Base-by-base conservation (phyloP, 2,797 vertebrate genomes). In the Dermochelys coriacea region DNA sequence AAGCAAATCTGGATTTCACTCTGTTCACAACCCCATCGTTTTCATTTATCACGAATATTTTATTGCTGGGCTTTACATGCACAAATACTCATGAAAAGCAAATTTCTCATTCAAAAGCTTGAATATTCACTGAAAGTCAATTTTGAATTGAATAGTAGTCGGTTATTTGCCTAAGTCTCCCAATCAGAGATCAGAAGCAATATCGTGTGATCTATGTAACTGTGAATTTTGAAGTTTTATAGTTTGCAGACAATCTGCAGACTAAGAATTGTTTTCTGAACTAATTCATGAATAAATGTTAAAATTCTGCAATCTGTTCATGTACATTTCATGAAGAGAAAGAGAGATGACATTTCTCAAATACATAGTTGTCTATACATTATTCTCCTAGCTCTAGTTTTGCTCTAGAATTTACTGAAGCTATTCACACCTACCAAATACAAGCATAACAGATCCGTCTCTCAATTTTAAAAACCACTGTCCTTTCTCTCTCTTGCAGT, bases 331-430 rank as follows among this genome's bases (percentile, higher is more conserved):
- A 77, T 49, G 74, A 49, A 77, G 12, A 74, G 71, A 74, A 74
- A 45, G 71, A 45, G 71, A 49, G 4, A 45, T 37, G 27, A 29
- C 74, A 49, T 77, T 41, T 47, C 25, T 77, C 45, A 77, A 27
- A 77, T 77, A 49, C 31, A 29, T 29, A 77, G 5, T 29, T 77
- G 27, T 4, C 31, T 47, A 47, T 27, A 49, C 47, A 49, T 77
- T 47, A 31, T 18, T 77, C 45, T 88, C 88, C 86, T 87, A 78
- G 82, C 50, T 93, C 93, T 96, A 80, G 88, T 92, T 95, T 85
- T 87, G 91, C 82, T 83, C 41, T 84, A 86, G 83, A 94, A 91
- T 96, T 97, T 97, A 89, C 87, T 94, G 93, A 91, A 96, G 89
- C 94, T 14, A 25, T 91, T 91, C 85, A 5, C 85, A 86, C 89